Conservation (phyloP, 2,888 invertebrate species). For the Acrobasis suavella region DNA sequence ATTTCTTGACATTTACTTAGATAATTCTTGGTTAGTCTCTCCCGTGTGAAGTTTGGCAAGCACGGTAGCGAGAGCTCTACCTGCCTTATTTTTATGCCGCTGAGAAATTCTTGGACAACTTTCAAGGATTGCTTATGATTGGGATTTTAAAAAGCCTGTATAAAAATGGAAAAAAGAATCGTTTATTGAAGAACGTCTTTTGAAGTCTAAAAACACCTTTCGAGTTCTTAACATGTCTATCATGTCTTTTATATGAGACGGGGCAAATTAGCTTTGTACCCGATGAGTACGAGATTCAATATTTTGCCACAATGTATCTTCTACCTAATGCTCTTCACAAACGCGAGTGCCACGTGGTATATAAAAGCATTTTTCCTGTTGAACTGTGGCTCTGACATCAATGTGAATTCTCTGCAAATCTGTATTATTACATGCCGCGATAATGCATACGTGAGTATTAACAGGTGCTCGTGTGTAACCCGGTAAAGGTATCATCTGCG, state of each 20-base stretch:
- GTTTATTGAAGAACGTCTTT: background rate
- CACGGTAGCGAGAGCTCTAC: constrained; percentile 3
- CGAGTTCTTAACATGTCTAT: background rate
- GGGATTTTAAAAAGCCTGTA: constrained; percentile 1
- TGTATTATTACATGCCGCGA: background rate
- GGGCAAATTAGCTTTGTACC: background rate
- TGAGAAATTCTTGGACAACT: background rate
- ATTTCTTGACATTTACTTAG: constrained; percentile 5
- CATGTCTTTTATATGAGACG: background rate
- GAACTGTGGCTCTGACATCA: background rate
- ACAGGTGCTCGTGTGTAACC: background rate
- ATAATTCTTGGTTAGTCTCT: constrained; percentile 1
- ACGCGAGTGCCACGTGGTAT: background rate
- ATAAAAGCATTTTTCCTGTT: background rate
- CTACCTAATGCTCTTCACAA: background rate
- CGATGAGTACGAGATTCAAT: background rate
- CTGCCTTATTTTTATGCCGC: background rate
- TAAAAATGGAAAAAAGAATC: background rate
- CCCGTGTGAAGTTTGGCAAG: constrained; percentile 10
- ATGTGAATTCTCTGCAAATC: background rate
- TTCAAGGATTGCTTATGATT: background rate
- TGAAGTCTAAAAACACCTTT: background rate
- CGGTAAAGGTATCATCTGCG: background rate
- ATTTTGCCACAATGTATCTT: background rate
- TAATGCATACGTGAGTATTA: background rate